Evolutionary conservation across 1,140 invertebrate species (phyloP).

Genomic region (Drosophila kikkawai): DNA sequence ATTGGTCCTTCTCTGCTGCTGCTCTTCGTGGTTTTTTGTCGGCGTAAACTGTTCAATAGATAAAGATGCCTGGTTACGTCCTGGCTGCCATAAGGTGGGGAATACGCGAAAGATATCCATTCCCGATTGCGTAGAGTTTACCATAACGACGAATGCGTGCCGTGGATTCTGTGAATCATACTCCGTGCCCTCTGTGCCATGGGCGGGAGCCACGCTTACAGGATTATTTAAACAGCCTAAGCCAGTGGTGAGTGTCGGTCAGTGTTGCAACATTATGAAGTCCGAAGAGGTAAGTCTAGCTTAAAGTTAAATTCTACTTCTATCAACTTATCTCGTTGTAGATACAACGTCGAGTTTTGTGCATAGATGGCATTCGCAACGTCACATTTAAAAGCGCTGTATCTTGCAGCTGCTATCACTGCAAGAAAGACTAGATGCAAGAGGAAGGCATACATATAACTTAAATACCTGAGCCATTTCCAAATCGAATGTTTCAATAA

Average conservation of each 20-base stretch:
- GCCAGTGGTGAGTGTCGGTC: slow-evolving; percentile 93
- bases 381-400: slow-evolving; percentile 93
- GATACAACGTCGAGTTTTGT: slow-evolving; percentile 87
- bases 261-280: slow-evolving; percentile 96
- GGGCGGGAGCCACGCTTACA: slow-evolving; percentile 86
- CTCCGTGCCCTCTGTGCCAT: slow-evolving; percentile 88
- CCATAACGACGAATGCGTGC: slow-evolving; percentile 94
- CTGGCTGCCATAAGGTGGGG: slow-evolving; percentile 88
- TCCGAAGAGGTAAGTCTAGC: slow-evolving; percentile 89
- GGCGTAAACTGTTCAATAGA: slow-evolving; percentile 49
- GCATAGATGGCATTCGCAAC: slow-evolving; percentile 90
- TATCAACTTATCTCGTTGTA: slow-evolving; percentile 18
- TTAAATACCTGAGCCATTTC: slow-evolving; percentile 34
- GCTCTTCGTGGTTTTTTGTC: slow-evolving; percentile 21
- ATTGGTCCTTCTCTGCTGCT: slow-evolving; percentile 39
- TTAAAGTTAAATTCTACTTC: background rate
- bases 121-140: slow-evolving; percentile 93
- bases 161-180: slow-evolving; percentile 94
- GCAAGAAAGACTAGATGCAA: slow-evolving; percentile 90
- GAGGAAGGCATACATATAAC: too few relatives aligned
- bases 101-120: slow-evolving; percentile 92
- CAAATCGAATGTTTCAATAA: background rate
- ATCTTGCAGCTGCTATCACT: slow-evolving; percentile 93
- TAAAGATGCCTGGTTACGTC: slow-evolving; percentile 86
- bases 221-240: slow-evolving; percentile 84